Conservation (phyloP, 2,113 vertebrate species). For the Apodemus sylvaticus region DNA sequence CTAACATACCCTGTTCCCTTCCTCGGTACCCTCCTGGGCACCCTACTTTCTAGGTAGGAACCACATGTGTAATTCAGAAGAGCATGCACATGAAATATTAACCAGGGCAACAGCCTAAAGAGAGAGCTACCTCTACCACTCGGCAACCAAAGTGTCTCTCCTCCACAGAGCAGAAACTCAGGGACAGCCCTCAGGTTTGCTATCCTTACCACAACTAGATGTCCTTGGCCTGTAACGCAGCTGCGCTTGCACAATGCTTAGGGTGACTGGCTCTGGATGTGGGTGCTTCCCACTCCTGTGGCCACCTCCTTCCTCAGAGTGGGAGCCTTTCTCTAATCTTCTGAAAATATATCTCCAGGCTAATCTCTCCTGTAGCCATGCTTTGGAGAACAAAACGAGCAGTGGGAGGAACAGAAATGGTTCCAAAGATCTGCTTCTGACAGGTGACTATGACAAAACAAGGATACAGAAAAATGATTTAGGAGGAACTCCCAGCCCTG, state of each 20-base stretch:
- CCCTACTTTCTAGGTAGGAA: not conserved
- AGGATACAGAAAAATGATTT: not conserved
- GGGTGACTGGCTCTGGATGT: not conserved
- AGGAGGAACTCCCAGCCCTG: not conserved
- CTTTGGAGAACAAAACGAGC: not conserved
- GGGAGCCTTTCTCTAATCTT: not conserved
- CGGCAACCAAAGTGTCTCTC: not conserved
- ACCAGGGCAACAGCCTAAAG: not conserved
- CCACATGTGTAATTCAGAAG: not conserved
- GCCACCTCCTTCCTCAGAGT: not conserved
- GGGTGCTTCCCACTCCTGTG: not conserved
- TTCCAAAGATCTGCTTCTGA: constrained; percentile 4
- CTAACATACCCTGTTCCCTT: not conserved
- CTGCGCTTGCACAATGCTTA: not conserved
- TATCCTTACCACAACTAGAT: not conserved
- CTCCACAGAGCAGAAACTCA: not conserved
- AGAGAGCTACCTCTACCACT: not conserved
- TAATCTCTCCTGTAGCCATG: not conserved
- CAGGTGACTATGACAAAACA: not conserved
- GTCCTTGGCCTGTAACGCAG: not conserved
- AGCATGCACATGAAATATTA: not conserved
- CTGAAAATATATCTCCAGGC: not conserved
- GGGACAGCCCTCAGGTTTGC: not conserved
- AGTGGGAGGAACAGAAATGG: not conserved
- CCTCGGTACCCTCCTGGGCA: not conserved